Evolutionary conservation across 2,113 vertebrate species (phyloP), one percentile per base, ranked within the genome.

Genomic region (Cinclus cinclus): DNA sequence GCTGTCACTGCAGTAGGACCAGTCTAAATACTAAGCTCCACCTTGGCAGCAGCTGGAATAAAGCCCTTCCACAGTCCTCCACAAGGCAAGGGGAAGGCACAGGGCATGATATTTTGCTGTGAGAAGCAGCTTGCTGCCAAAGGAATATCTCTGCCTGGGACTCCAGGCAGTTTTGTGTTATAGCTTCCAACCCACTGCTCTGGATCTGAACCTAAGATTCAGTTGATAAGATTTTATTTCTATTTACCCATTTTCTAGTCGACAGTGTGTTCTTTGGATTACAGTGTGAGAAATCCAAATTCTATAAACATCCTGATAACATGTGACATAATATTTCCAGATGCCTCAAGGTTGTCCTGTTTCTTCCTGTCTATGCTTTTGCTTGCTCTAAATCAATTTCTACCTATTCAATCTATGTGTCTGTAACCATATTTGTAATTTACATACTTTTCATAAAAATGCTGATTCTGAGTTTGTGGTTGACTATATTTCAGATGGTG

Each of bases 381-480:
- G 4, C 25, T 82, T 75, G 4, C 5, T 70, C 13, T 58, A 82
- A 84, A 52, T 19, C 24, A 9, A 87, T 58, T 84, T 83, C 31
- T 90, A 59, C 58, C 44, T 86, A 37, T 55, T 35, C 15, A 63
- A 13, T 73, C 46, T 52, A 31, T 15, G 39, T 60, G 14, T 64
- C 69, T 56, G 16, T 44, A 53, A 42, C 33, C 50, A 35, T 42
- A 83, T 11, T 74, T 92, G 16, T 7, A 63, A 56, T 92, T 91
- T 94, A 81, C 37, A 90, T 87, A 39, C 30, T 83, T 81, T 86
- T 67, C 37, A 52, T 64, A 60, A 92, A 93, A 93, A 63, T 27
- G 68, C 81, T 94, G 93, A 93, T 77, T 78, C 73, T 84, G 77
- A 78, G 73, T 71, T 70, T 88, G 64, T 81, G 79, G 71, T 42